Conservation (phyloP, 2,888 invertebrate genomes). For the Metalampra italica region DNA sequence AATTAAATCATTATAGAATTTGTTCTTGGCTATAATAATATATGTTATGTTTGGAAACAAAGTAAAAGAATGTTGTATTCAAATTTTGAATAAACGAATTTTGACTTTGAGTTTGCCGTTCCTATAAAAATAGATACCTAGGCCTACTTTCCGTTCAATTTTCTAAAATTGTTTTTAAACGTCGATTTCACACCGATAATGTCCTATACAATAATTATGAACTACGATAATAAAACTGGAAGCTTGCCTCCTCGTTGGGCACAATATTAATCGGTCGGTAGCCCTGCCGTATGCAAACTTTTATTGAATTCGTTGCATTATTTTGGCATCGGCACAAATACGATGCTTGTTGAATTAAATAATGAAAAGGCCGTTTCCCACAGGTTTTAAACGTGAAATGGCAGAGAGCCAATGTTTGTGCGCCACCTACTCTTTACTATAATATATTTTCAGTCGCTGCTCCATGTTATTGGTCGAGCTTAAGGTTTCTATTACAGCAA, state of each 20-base stretch:
- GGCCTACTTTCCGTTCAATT: too few relatives aligned
- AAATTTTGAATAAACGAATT: too few relatives aligned
- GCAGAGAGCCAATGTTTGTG: slow-evolving; percentile 55
- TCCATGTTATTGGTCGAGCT: slow-evolving; percentile 2
- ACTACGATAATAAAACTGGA: slow-evolving; percentile 8
- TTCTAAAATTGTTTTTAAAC: too few relatives aligned
- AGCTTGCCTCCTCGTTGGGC: neutral
- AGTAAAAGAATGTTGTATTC: too few relatives aligned
- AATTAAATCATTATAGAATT: too few relatives aligned
- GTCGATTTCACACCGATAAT: neutral
- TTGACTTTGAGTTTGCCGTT: too few relatives aligned
- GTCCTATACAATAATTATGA: neutral
- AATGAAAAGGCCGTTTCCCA: slow-evolving; percentile 63
- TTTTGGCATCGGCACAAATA: slow-evolving; percentile 64
- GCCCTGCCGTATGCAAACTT: slow-evolving; percentile 24
- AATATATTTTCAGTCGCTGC: slow-evolving; percentile 25
- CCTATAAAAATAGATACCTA: too few relatives aligned
- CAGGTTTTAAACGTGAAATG: slow-evolving; percentile 63
- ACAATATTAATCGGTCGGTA: slow-evolving; percentile 14
- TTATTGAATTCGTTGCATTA: slow-evolving; percentile 43
- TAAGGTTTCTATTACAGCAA: neutral
- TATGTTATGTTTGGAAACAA: too few relatives aligned
- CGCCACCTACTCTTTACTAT: slow-evolving; percentile 27
- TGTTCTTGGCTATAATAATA: too few relatives aligned
- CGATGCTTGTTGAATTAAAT: slow-evolving; percentile 70